Percentiles rank a stretch among this genome's conserved stretches.
Evolutionary conservation across 2,797 vertebrate genomes (phyloP).

Genomic region (Sarcophilus harrisii): DNA sequence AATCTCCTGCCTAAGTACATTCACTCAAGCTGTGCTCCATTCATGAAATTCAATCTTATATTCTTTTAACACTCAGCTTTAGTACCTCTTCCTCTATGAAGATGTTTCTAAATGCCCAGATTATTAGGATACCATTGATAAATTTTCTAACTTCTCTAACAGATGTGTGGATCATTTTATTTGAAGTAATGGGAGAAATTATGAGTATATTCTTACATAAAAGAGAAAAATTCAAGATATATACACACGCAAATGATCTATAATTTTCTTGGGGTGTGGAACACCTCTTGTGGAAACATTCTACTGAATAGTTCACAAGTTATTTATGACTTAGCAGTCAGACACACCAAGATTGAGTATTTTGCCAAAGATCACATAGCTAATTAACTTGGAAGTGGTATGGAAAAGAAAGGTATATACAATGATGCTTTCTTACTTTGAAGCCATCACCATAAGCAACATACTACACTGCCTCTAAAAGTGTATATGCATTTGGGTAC

Average conservation of each 20-base stretch:
- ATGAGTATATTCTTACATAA: background rate
- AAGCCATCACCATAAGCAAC: background rate
- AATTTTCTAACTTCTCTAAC: background rate
- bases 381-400: background rate
- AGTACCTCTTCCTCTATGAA: background rate
- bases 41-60: background rate
- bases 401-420: background rate
- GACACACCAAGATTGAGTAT: background rate
- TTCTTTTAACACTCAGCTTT: background rate
- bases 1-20: background rate
- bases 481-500: background rate
- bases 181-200: background rate
- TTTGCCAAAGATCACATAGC: background rate
- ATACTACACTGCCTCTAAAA: background rate
- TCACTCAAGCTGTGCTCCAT: background rate
- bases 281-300: background rate
- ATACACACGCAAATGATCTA: background rate
- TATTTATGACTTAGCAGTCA: background rate
- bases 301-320: background rate
- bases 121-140: background rate
- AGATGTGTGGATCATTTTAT: background rate
- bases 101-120: background rate
- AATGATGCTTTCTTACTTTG: background rate
- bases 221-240: background rate
- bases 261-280: background rate